Base-by-base conservation (phyloP, 2,797 vertebrate genomes). In the Denticeps clupeoides region DNA sequence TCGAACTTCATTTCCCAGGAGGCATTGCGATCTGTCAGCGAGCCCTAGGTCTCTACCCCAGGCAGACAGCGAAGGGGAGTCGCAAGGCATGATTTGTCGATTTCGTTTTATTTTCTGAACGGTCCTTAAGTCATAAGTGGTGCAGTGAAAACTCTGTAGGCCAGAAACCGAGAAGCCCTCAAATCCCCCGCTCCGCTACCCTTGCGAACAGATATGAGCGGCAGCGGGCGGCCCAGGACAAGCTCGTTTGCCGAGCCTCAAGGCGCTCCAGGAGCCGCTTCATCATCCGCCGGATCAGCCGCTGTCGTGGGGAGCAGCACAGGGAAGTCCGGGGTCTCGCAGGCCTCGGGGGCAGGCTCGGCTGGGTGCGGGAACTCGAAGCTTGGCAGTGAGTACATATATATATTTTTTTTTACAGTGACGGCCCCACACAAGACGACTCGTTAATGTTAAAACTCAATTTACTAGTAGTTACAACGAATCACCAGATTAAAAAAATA, bases 241-340 rank as follows among this genome's bases (percentile, higher is more conserved):
- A 88, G 86, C 78, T 89, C 88, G 69, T 89, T 89, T 77, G 87
- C 85, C 72, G 87, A 89, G 77, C 83, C 85, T 67, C 86, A 78
- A 68, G 79, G 84, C 71, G 79, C 81, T 59, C 74, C 82, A 68
- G 83, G 86, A 71, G 77, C 76, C 60, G 77, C 82, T 43, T 77
- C 85, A 50, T 77, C 80, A 63, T 71, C 78, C 61, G 51, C 77
- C 53, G 81, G 74, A 77, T 73, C 75, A 69, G 75, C 78, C 64
- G 75, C 81, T 78, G 80, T 74, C 71, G 78, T 83, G 79, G 78
- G 78, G 79, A 81, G 76, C 71, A 82, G 77, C 71, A 77, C 83
- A 76, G 78, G 81, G 82, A 79, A 82, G 68, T 62, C 76, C 77
- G 81, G 79, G 75, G 82, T 76, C 80, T 71, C 72, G 48, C 80